Conservation (phyloP, 2,888 invertebrate species). For the Altica lythri region DNA sequence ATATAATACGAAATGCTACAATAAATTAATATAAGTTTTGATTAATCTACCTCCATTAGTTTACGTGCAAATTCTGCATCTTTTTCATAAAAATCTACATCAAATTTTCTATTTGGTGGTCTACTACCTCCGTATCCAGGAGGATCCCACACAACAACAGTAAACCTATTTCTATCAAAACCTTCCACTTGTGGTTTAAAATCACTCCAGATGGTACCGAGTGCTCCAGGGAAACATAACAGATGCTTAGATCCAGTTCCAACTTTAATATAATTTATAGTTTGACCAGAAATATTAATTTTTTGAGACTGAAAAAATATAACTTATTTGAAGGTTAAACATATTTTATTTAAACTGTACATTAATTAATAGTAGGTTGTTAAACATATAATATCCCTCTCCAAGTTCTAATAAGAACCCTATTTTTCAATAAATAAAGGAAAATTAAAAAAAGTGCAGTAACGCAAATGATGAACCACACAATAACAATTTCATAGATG, state of each 20-base stretch:
- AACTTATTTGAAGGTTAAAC: not conserved
- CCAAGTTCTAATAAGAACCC: not conserved
- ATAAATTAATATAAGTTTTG: not conserved
- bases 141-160: slow-evolving; percentile 79
- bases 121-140: slow-evolving; percentile 85
- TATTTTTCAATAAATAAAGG: not conserved
- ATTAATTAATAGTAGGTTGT: not conserved
- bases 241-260: slow-evolving; percentile 67
- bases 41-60: slow-evolving; percentile 69
- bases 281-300: slow-evolving; percentile 64
- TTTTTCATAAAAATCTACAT: slow-evolving; percentile 69
- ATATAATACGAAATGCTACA: too few relatives aligned
- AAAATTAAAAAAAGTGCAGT: not conserved
- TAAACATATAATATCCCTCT: slow-evolving; percentile 6
- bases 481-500: not conserved
- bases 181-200: slow-evolving; percentile 78
- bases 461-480: not conserved
- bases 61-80: slow-evolving; percentile 74
- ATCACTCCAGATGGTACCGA: slow-evolving; percentile 83
- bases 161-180: slow-evolving; percentile 66
- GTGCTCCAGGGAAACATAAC: slow-evolving; percentile 78
- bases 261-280: slow-evolving; percentile 67
- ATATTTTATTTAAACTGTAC: not conserved
- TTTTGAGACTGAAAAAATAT: slow-evolving; percentile 63
- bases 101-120: slow-evolving; percentile 76